These are phyloP conservation scores for Chelonoidis abingdonii DNA, from an alignment of 2,113 vertebrate genomes.

Conservation along the genomic window DNA sequence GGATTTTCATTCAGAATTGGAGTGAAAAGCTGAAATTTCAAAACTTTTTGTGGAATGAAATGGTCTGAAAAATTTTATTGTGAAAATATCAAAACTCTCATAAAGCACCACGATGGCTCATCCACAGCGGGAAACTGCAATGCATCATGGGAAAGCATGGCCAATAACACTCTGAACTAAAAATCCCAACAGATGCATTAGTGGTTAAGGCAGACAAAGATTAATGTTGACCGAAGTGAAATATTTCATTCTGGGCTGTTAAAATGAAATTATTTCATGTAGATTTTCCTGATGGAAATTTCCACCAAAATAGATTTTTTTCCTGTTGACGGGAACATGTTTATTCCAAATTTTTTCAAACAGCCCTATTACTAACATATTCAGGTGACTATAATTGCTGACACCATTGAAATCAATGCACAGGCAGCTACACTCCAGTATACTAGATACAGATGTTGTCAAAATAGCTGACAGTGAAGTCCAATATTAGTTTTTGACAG, in stretches of 20 bases:
- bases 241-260: background rate
- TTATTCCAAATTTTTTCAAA: background rate
- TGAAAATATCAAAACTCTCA: background rate
- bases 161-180: no score
- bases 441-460: background rate
- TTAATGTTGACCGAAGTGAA: background rate
- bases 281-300: background rate
- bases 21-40: background rate
- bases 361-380: background rate
- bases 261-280: background rate
- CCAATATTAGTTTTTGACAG: background rate
- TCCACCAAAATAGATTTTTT: background rate
- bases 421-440: background rate
- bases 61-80: background rate
- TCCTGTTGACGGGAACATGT: background rate
- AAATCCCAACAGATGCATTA: background rate
- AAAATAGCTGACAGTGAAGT: background rate
- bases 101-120: background rate
- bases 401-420: background rate
- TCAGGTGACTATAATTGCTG: background rate
- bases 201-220: background rate
- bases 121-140: background rate
- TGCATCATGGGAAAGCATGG: background rate
- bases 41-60: background rate
- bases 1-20: background rate